A percentile compares a stretch with the other conserved stretches of the same genome.
phyloP scores from a whole-genome alignment of 1,140 invertebrate genomes.

The Hyles vespertilio region DNA sequence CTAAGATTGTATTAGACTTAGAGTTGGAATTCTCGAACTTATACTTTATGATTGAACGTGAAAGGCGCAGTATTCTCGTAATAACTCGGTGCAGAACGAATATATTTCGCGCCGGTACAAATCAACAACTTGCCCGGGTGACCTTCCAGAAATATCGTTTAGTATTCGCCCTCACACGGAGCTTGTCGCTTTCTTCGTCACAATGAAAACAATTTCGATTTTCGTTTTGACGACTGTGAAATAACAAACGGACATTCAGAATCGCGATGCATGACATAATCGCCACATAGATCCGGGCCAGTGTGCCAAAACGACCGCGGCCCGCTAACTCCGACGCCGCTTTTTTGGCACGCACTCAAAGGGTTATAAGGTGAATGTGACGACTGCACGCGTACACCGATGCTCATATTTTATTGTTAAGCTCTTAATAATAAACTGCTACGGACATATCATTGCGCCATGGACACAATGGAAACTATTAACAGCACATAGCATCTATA shows the following conservation, averaged over 20 bases:
- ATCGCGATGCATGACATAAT: slow-evolving; percentile 69
- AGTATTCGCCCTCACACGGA: slow-evolving; percentile 15
- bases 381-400: slow-evolving; percentile 27
- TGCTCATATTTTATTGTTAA: slow-evolving; percentile 20
- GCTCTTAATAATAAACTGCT: slow-evolving; percentile 9
- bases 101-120: slow-evolving; percentile 5
- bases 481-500: no score
- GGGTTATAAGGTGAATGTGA: slow-evolving; percentile 63
- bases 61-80: no score
- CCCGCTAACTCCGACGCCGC: slow-evolving; percentile 36
- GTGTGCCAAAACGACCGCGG: slow-evolving; percentile 55
- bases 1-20: no score
- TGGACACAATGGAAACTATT: no score
- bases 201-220: slow-evolving; percentile 42
- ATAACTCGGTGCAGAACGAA: background rate
- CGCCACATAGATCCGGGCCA: slow-evolving; percentile 61
- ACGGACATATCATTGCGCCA: no score
- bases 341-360: slow-evolving; percentile 64
- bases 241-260: slow-evolving; percentile 45
- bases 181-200: slow-evolving; percentile 28
- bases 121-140: slow-evolving; percentile 21
- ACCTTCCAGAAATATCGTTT: slow-evolving; percentile 53
- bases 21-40: background rate
- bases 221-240: slow-evolving; percentile 36
- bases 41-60: background rate